Percentiles rank a stretch among this genome's conserved stretches.
Conservation (phyloP, 1,140 invertebrate species). For the Oscheius sp. region DNA sequence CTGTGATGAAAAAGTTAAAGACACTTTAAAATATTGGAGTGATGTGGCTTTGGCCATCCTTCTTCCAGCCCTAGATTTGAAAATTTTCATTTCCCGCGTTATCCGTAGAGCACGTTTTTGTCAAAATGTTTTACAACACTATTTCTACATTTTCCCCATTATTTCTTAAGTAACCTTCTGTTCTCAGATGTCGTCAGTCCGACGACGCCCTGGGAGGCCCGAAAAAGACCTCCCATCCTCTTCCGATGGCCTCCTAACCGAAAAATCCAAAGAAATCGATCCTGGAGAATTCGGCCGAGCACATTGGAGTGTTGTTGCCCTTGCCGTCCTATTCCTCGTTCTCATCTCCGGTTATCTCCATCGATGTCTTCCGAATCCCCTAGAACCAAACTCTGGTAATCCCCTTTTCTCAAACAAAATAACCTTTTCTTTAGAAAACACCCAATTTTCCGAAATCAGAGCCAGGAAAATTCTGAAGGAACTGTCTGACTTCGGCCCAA, state of each 20-base stretch:
- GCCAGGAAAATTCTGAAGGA: slow-evolving; percentile 29
- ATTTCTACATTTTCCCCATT: no score
- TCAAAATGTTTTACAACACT: no score
- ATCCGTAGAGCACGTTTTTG: no score
- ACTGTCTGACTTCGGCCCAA: slow-evolving; percentile 32
- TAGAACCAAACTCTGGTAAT: slow-evolving; percentile 31
- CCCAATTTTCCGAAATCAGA: slow-evolving; percentile 36
- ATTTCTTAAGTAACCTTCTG: no score
- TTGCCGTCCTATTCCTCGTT: slow-evolving; percentile 14
- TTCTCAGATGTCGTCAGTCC: not conserved
- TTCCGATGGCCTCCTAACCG: not conserved
- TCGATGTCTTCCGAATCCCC: slow-evolving; percentile 28
- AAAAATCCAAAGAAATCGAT: not conserved
- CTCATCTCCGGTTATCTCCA: slow-evolving; percentile 12
- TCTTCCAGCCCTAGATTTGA: no score
- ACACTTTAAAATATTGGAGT: no score
- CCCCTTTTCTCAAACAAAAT: not conserved
- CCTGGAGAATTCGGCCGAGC: not conserved
- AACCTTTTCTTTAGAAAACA: slow-evolving; percentile 23
- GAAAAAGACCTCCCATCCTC: not conserved
- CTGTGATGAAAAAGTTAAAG: no score
- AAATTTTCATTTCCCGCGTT: no score
- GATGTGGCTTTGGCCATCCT: no score
- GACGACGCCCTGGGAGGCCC: not conserved
- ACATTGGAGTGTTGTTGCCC: slow-evolving; percentile 30